Percentiles rank a stretch among this genome's conserved stretches.
phyloP scores from a whole-genome alignment of 2,113 vertebrate species.

The Atrichornis clamosus region DNA sequence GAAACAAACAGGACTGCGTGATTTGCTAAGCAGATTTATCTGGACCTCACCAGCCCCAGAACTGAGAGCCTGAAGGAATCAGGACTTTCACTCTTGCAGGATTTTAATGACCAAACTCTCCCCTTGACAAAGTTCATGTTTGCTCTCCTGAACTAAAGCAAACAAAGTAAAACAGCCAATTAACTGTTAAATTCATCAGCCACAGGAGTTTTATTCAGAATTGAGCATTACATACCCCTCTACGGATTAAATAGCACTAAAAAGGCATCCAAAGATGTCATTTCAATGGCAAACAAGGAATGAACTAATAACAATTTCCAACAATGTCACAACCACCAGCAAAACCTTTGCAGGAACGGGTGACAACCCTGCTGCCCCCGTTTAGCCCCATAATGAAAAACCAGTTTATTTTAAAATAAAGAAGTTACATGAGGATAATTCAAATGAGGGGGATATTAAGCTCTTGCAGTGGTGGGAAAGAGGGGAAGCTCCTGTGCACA shows the following conservation, averaged over 20 bases:
- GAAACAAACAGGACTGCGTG: neutral
- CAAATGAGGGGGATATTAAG: neutral
- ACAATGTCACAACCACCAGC: fast-evolving
- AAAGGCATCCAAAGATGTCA: neutral
- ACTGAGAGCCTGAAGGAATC: neutral
- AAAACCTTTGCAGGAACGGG: fast-evolving
- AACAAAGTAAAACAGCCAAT: neutral
- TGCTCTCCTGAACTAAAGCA: neutral
- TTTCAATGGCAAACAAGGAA: neutral
- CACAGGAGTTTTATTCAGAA: neutral
- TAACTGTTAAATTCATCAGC: neutral
- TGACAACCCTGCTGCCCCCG: no score
- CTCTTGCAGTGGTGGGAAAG: neutral
- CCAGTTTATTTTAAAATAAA: neutral
- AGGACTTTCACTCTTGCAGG: neutral
- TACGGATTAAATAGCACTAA: fast-evolving
- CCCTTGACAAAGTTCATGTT: conserved; percentile 45
- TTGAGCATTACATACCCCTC: fast-evolving
- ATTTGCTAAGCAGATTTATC: neutral
- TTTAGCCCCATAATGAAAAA: fast-evolving
- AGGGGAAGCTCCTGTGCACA: neutral
- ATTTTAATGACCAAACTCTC: neutral
- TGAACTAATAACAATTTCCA: neutral
- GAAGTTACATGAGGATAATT: neutral
- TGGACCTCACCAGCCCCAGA: neutral